A percentile compares a stretch with the other conserved stretches of the same genome.
Conservation (phyloP, 1,140 invertebrate genomes). For the Dinoponera quadriceps region DNA sequence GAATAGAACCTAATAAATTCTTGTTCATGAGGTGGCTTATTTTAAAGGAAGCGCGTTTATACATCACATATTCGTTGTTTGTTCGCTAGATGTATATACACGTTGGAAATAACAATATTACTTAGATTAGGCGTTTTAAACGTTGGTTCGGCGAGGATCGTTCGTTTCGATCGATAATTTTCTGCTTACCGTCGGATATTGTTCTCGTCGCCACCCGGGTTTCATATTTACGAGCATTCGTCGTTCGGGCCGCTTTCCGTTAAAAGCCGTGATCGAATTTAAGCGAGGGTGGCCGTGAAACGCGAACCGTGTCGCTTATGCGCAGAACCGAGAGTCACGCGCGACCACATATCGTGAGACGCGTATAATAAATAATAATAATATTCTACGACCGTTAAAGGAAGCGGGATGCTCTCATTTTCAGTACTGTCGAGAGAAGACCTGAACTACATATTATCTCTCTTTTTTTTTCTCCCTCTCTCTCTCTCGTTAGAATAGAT, state of each 20-base stretch:
- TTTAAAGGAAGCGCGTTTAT: too few species aligned
- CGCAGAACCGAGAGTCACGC: background rate
- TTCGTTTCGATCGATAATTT: background rate
- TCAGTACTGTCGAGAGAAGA: too few species aligned
- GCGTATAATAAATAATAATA: constrained; percentile 37
- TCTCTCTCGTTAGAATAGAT: constrained; percentile 45
- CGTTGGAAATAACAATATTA: too few species aligned
- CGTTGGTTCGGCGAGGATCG: background rate
- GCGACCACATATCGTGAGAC: background rate
- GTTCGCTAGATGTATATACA: too few species aligned
- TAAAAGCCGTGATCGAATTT: constrained; percentile 41
- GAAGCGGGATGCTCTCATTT: background rate
- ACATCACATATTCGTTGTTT: too few species aligned
- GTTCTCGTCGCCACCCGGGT: background rate
- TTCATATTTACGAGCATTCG: constrained; percentile 21
- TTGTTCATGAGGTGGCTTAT: too few species aligned
- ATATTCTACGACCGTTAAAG: constrained; percentile 23
- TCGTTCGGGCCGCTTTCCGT: background rate
- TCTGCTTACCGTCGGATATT: background rate
- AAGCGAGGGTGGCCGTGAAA: constrained; percentile 41
- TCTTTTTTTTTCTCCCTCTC: background rate
- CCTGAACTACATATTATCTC: background rate
- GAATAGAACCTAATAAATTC: too few species aligned
- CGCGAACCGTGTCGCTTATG: background rate
- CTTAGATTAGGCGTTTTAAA: too few species aligned